Conservation (phyloP, 2,113 vertebrate species). For the Alethe diademata region DNA sequence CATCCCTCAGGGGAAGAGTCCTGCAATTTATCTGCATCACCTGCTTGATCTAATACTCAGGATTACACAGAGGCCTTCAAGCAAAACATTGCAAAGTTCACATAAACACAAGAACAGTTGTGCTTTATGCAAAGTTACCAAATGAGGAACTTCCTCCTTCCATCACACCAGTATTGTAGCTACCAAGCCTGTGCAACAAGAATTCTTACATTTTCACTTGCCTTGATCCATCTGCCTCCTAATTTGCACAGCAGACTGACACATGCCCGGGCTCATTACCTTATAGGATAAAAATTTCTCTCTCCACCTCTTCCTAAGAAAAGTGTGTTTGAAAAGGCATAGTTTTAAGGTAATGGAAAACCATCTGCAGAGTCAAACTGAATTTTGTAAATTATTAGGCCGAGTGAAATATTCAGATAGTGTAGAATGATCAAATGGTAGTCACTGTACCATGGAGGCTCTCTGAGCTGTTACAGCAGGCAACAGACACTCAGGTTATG, state of each 20-base stretch:
- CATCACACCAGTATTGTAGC: rapidly evolving
- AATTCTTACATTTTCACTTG: neutral
- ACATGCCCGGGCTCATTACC: neutral
- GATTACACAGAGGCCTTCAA: neutral
- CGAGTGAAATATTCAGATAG: neutral
- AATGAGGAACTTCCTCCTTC: neutral
- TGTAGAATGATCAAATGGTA: neutral
- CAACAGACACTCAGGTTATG: neutral
- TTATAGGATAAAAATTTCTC: neutral
- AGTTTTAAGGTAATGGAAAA: neutral
- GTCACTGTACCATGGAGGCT: neutral
- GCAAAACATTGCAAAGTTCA: neutral
- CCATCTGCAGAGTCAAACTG: neutral
- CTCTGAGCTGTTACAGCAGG: neutral
- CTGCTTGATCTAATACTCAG: neutral
- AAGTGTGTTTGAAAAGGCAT: neutral
- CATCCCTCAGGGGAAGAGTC: neutral
- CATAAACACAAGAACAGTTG: rapidly evolving
- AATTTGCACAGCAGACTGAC: neutral
- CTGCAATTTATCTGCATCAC: neutral
- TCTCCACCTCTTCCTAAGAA: no score
- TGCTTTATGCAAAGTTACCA: neutral
- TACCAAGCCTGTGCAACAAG: neutral
- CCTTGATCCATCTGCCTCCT: neutral
- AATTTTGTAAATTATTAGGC: neutral